Evolutionary conservation across 2,797 vertebrate genomes (phyloP).

Genomic region (Esox lucius): DNA sequence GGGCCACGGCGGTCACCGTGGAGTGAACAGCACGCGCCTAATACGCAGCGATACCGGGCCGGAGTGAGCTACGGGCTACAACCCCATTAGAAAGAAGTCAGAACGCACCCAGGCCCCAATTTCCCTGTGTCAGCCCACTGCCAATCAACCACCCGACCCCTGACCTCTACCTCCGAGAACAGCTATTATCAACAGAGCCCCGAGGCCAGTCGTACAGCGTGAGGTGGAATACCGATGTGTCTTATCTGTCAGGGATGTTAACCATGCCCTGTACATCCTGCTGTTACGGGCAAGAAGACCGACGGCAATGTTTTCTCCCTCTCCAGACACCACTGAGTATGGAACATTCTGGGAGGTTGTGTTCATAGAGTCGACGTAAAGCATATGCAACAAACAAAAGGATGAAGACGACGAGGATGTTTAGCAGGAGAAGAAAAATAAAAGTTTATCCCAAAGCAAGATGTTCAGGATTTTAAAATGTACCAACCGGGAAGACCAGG

Average conservation of each 20-base stretch:
- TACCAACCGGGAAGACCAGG: too few relatives aligned
- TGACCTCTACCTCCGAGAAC: constrained; percentile 52
- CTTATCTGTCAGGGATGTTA: constrained; percentile 57
- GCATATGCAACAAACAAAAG: not conserved
- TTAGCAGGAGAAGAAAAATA: not conserved
- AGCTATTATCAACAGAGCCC: constrained; percentile 55
- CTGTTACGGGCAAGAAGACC: not conserved
- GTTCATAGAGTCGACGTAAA: not conserved
- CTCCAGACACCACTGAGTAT: constrained; percentile 2
- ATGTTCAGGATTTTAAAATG: too few relatives aligned
- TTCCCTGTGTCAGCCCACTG: constrained; percentile 62
- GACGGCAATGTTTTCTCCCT: constrained; percentile 18
- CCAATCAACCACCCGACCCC: constrained; percentile 63
- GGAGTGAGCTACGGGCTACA: constrained; percentile 18
- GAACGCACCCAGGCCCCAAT: constrained; percentile 37
- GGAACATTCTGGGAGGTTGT: not conserved
- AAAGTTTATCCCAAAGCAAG: not conserved
- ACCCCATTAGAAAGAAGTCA: constrained; percentile 64
- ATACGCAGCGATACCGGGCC: constrained; percentile 11
- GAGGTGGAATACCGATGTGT: constrained; percentile 65
- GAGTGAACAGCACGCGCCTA: constrained; percentile 40
- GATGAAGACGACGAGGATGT: not conserved
- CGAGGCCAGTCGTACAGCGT: constrained; percentile 24
- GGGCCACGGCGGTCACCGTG: constrained; percentile 26
- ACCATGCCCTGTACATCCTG: constrained; percentile 42